Percentiles rank a stretch among this genome's conserved stretches.
These are phyloP conservation scores for Synanthedon formicaeformis DNA, from an alignment of 2,888 invertebrate species.

Conservation along the genomic window DNA sequence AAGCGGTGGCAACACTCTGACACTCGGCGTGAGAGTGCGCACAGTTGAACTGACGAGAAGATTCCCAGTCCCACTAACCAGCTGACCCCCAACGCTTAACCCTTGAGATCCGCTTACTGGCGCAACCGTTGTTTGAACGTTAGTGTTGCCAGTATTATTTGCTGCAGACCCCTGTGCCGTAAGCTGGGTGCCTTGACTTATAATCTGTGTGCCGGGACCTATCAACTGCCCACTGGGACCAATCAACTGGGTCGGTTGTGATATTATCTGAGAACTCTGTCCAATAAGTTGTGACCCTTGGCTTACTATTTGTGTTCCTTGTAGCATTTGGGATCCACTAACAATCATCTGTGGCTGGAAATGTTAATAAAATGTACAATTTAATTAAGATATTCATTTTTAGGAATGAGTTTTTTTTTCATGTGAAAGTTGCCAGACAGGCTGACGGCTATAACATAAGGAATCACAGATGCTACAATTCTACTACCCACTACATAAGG, in stretches of 20 bases:
- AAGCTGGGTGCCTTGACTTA: constrained; percentile 58
- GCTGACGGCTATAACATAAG: too few species aligned
- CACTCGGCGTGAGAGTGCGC: constrained; percentile 50
- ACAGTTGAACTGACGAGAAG: constrained; percentile 54
- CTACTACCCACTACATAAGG: too few species aligned
- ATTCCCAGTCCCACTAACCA: constrained; percentile 42
- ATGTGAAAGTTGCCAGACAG: too few species aligned
- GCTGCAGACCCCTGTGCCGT: constrained; percentile 43
- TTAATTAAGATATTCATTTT: too few species aligned
- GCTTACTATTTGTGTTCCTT: constrained; percentile 56
- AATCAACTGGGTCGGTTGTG: constrained; percentile 44
- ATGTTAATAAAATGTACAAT: not conserved
- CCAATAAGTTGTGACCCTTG: constrained; percentile 53
- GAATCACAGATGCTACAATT: too few species aligned
- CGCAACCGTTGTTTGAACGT: constrained; percentile 35
- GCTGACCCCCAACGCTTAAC: constrained; percentile 48
- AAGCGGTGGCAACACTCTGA: constrained; percentile 52
- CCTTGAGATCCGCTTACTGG: constrained; percentile 32
- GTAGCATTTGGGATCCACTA: constrained; percentile 50
- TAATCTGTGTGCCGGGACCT: constrained; percentile 57
- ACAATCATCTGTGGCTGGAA: constrained; percentile 62
- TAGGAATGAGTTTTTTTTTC: too few species aligned
- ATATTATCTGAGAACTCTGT: constrained; percentile 51
- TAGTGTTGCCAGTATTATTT: constrained; percentile 25
- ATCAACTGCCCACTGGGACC: constrained; percentile 42